Evolutionary conservation across 2,888 invertebrate species (phyloP).

Genomic region (Tetheella fluctuosa): DNA sequence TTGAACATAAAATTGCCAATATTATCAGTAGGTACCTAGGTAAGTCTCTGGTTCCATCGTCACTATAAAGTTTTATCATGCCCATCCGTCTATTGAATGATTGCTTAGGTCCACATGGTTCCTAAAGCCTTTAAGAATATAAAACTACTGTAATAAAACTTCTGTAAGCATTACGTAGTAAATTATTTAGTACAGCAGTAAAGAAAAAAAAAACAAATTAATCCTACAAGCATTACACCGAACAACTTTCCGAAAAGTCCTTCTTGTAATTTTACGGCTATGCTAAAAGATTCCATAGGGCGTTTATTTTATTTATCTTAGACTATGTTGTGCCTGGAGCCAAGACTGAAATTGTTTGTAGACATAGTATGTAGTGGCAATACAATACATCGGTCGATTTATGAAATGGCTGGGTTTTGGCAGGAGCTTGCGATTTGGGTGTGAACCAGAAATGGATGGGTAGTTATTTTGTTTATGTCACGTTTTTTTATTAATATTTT

Average conservation of each 20-base stretch:
- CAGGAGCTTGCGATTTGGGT: not conserved
- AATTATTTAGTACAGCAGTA: not conserved
- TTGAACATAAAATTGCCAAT: no score
- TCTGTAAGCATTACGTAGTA: not conserved
- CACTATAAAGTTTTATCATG: no score
- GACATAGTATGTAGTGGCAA: not conserved
- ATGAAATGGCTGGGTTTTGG: not conserved
- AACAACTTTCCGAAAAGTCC: constrained; percentile 1
- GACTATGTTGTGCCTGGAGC: not conserved
- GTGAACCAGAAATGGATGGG: not conserved
- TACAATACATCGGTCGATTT: not conserved
- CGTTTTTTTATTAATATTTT: not conserved
- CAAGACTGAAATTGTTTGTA: not conserved
- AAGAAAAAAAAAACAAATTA: constrained; percentile 1
- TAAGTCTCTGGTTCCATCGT: no score
- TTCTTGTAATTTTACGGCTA: not conserved
- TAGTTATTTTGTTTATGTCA: not conserved
- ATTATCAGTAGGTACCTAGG: no score
- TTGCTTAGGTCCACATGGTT: no score
- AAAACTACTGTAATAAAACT: not conserved
- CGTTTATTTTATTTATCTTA: constrained; percentile 5
- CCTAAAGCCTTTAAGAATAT: not conserved
- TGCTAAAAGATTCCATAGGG: not conserved
- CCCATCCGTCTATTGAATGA: not conserved
- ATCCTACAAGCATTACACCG: not conserved